Evolutionary conservation across 37 sponge, comb jelly and placozoan species (phyloP).

Genomic region (Beroe forskalii): DNA sequence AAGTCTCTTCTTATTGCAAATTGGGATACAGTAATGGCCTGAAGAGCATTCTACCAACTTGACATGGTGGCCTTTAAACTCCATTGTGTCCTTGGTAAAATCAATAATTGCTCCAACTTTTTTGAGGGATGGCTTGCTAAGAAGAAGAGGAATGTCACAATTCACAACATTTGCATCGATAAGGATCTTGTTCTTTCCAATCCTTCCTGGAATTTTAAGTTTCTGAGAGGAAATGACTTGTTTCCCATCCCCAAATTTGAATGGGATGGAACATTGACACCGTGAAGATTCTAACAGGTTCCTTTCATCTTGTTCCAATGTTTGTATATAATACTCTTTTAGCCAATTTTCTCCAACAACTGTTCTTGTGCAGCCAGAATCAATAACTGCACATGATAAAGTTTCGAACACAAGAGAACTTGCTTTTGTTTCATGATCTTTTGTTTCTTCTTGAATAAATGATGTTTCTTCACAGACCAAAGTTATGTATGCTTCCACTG

Average conservation of each 20-base stretch:
- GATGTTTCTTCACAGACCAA: too few relatives aligned
- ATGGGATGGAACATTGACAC: background rate
- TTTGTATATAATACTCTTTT: background rate
- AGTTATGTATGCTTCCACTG: too few relatives aligned
- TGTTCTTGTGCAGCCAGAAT: too few relatives aligned
- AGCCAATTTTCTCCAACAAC: background rate
- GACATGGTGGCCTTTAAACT: background rate
- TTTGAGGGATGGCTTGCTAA: background rate
- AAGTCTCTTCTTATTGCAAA: too few relatives aligned
- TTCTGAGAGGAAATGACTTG: too few relatives aligned
- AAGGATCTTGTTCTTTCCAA: background rate
- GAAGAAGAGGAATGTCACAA: background rate
- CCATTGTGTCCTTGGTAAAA: background rate
- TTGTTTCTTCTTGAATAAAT: too few relatives aligned
- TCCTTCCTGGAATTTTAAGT: background rate
- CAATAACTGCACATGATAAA: background rate
- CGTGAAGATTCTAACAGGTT: background rate
- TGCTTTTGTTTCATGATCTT: too few relatives aligned
- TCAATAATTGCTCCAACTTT: background rate
- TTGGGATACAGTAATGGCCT: too few relatives aligned
- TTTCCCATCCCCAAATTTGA: background rate
- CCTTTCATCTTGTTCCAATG: background rate
- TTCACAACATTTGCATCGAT: background rate
- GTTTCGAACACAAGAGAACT: background rate
- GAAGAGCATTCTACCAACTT: background rate